Percentiles rank a stretch among this genome's conserved stretches.
These are phyloP conservation scores for Darevskia mixta DNA, from an alignment of 2,797 vertebrate genomes.

Conservation along the genomic window DNA sequence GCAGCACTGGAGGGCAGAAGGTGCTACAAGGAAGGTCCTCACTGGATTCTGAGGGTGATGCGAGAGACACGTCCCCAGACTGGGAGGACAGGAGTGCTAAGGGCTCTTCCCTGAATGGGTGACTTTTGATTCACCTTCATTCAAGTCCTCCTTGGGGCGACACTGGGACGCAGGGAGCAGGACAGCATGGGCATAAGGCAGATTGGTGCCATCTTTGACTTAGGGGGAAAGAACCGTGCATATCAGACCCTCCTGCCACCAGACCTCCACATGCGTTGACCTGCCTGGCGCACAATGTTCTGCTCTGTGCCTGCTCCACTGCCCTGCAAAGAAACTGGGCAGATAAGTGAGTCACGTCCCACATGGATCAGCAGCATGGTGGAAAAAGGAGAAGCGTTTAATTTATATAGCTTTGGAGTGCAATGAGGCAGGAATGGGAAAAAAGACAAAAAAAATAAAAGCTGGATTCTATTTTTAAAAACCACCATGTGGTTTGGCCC, in stretches of 20 bases:
- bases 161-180: too few relatives aligned
- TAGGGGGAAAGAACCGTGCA: not conserved
- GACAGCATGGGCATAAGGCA: too few relatives aligned
- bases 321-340: not conserved
- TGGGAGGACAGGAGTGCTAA: too few relatives aligned
- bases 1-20: too few relatives aligned
- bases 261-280: not conserved
- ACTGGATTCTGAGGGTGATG: too few relatives aligned
- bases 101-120: too few relatives aligned
- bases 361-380: not conserved
- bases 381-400: not conserved
- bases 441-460: not conserved
- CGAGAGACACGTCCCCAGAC: too few relatives aligned
- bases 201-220: not conserved
- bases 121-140: too few relatives aligned
- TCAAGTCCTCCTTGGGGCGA: too few relatives aligned
- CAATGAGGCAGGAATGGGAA: constrained; percentile 32
- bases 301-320: not conserved
- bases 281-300: not conserved
- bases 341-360: not conserved
- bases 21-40: too few relatives aligned
- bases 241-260: not conserved
- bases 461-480: not conserved
- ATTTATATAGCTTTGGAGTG: constrained; percentile 12
- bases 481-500: constrained; percentile 1